A percentile compares a stretch with the other conserved stretches of the same genome.
Conservation (phyloP, 30 jellyfish, hydroid and myxozoan species). For the Pseudorhiza aurosa region DNA sequence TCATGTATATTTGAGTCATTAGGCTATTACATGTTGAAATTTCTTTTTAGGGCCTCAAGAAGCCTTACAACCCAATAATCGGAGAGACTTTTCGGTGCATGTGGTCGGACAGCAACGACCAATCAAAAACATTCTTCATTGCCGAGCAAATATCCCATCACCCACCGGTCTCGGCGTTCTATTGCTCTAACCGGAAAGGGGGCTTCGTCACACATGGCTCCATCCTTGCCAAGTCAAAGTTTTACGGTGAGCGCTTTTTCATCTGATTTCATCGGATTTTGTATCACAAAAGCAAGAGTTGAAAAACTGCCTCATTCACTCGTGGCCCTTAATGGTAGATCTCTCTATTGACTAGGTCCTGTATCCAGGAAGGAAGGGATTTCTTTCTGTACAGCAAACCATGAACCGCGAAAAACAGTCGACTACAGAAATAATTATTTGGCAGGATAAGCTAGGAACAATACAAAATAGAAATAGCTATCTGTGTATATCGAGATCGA, state of each 20-base stretch:
- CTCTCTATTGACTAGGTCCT: neutral
- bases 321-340: too few species aligned
- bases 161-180: conserved; percentile 98
- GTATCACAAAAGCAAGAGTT: too few species aligned
- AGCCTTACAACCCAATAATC: conserved; percentile 94
- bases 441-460: too few species aligned
- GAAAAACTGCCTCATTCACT: too few species aligned
- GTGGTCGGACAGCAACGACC: conserved; percentile 72
- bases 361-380: too few species aligned
- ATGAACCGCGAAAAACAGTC: too few species aligned
- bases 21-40: neutral
- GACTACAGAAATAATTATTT: too few species aligned
- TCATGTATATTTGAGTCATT: neutral
- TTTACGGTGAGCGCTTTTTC: conserved; percentile 73
- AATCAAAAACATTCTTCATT: conserved; percentile 83
- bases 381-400: too few species aligned
- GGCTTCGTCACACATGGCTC: conserved; percentile 94
- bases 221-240: conserved; percentile 89
- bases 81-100: conserved; percentile 94
- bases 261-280: neutral
- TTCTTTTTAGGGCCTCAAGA: conserved; percentile 85
- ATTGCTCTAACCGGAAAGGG: conserved; percentile 92
- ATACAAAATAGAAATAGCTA: too few species aligned
- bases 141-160: conserved; percentile 99
- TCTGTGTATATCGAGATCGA: too few species aligned